Evolutionary conservation across 2,797 vertebrate genomes (phyloP).

Genomic region (Chrysolophus pictus): DNA sequence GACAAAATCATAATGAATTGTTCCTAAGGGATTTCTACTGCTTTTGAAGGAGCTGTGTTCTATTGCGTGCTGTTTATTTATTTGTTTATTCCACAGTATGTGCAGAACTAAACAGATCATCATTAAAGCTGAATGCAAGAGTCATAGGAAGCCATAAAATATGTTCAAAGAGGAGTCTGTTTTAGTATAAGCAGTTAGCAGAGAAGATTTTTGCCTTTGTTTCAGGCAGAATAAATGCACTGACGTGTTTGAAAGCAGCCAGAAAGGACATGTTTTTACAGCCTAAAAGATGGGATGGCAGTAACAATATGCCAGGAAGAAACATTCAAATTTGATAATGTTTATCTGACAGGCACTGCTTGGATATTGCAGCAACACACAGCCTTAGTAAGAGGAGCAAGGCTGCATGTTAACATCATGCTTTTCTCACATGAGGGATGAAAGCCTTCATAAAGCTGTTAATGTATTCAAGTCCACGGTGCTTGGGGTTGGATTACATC

Average conservation of each 20-base stretch:
- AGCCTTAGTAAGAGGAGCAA: background rate
- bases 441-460: background rate
- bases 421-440: background rate
- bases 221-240: background rate
- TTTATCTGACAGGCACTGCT: background rate
- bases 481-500: background rate
- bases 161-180: background rate
- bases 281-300: background rate
- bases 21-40: background rate
- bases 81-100: background rate
- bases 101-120: background rate
- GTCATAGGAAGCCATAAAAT: background rate
- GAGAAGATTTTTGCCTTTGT: background rate
- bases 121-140: background rate
- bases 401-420: background rate
- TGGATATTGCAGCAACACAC: background rate
- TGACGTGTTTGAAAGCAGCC: background rate
- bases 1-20: background rate
- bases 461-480: background rate
- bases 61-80: background rate
- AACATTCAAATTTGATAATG: background rate
- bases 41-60: background rate
- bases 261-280: background rate
- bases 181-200: background rate
- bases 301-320: conserved; percentile 8